A percentile compares a stretch with the other conserved stretches of the same genome.
Conservation (phyloP, 2,797 vertebrate genomes). For the Phataginus tetradactyla region DNA sequence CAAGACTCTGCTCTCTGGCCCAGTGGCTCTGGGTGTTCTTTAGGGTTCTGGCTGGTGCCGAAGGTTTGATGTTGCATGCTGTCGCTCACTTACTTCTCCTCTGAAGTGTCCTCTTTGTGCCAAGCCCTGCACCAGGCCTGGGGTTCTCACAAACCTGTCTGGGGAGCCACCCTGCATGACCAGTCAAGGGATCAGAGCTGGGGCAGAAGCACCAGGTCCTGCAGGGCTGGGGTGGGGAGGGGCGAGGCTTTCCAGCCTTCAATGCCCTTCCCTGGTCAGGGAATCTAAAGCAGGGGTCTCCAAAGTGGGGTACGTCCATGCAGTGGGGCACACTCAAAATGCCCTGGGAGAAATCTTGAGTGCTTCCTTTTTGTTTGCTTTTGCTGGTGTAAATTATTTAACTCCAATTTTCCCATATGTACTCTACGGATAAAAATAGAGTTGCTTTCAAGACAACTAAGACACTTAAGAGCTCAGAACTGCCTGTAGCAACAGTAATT, state of each 20-base stretch:
- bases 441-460: not conserved
- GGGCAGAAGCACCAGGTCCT: not conserved
- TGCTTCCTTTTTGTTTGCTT: not conserved
- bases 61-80: not conserved
- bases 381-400: not conserved
- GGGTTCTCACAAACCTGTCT: not conserved
- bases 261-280: not conserved
- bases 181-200: not conserved
- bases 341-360: not conserved
- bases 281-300: not conserved
- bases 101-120: not conserved
- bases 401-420: not conserved
- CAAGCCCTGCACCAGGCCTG: not conserved
- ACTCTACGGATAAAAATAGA: not conserved
- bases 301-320: fast-evolving
- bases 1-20: not conserved
- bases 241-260: not conserved
- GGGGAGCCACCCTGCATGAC: not conserved
- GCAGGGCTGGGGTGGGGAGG: too few relatives aligned
- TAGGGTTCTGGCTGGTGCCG: not conserved
- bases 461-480: not conserved
- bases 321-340: not conserved
- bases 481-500: not conserved
- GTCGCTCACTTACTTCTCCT: not conserved
- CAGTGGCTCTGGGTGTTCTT: not conserved